Evolutionary conservation across 2,888 invertebrate genomes (phyloP).

Genomic region (Oligia latruncula): DNA sequence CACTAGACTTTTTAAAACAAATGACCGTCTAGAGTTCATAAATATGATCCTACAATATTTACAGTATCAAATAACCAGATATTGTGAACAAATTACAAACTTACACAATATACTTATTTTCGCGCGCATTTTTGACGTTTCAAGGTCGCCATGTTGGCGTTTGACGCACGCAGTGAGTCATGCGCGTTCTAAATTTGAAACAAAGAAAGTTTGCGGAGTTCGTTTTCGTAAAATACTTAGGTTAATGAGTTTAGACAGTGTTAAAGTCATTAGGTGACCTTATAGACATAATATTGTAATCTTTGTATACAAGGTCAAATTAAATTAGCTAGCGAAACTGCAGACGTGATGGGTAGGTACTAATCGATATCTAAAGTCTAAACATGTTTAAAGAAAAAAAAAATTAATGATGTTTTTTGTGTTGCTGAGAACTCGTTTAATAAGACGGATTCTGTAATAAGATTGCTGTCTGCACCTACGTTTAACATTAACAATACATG

Average conservation of each 20-base stretch:
- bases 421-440: too few species aligned
- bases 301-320: too few species aligned
- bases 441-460: not conserved
- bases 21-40: not conserved
- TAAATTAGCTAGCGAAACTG: too few species aligned
- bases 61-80: slow-evolving; percentile 54
- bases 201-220: slow-evolving; percentile 60
- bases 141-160: slow-evolving; percentile 76
- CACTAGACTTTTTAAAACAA: not conserved
- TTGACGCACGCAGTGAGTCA: slow-evolving; percentile 74
- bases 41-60: slow-evolving; percentile 33
- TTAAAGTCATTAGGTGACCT: slow-evolving; percentile 22
- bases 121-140: slow-evolving; percentile 76
- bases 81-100: slow-evolving; percentile 40
- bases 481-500: not conserved
- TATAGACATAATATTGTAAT: not conserved
- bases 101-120: slow-evolving; percentile 53
- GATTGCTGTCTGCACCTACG: not conserved
- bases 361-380: too few species aligned
- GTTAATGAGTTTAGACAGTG: slow-evolving; percentile 33
- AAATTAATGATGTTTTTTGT: too few species aligned
- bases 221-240: slow-evolving; percentile 30
- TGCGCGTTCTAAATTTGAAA: slow-evolving; percentile 63
- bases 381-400: too few species aligned
- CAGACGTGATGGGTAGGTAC: too few species aligned